These are phyloP conservation scores for Trichomalopsis sarcophagae DNA, from an alignment of 1,140 invertebrate species.

Conservation along the genomic window DNA sequence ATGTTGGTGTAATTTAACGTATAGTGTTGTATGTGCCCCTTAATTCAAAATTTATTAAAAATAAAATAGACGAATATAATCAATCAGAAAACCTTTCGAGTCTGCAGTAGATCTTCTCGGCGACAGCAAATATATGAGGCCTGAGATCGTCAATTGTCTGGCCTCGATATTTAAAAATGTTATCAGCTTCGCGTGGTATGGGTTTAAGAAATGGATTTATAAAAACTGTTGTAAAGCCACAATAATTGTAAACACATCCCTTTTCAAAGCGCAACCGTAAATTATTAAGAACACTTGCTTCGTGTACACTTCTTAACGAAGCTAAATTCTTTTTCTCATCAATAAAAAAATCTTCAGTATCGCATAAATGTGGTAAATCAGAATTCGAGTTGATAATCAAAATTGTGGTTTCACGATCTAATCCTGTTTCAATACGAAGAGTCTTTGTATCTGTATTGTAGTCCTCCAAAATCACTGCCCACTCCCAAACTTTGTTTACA, in stretches of 20 bases:
- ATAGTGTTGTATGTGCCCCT: too few species aligned
- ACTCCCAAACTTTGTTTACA: constrained; percentile 2
- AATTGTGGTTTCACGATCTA: constrained; percentile 77
- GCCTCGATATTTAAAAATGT: constrained; percentile 94
- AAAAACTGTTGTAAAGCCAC: constrained; percentile 97
- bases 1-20: too few species aligned
- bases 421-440: constrained; percentile 81
- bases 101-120: constrained; percentile 97
- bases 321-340: constrained; percentile 98
- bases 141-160: constrained; percentile 96
- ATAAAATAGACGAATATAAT: background rate
- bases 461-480: constrained; percentile 76
- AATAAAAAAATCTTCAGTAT: constrained; percentile 89
- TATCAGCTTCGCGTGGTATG: constrained; percentile 94
- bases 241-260: constrained; percentile 97
- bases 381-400: constrained; percentile 80
- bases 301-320: constrained; percentile 97
- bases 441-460: constrained; percentile 78
- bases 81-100: constrained; percentile 82
- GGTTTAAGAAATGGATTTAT: constrained; percentile 98
- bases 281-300: constrained; percentile 97
- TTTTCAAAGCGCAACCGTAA: constrained; percentile 92
- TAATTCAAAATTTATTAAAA: too few species aligned
- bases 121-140: constrained; percentile 98
- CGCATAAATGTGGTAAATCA: constrained; percentile 91